Conservation (phyloP, 2,113 vertebrate genomes). For the Amazona guildingii region DNA sequence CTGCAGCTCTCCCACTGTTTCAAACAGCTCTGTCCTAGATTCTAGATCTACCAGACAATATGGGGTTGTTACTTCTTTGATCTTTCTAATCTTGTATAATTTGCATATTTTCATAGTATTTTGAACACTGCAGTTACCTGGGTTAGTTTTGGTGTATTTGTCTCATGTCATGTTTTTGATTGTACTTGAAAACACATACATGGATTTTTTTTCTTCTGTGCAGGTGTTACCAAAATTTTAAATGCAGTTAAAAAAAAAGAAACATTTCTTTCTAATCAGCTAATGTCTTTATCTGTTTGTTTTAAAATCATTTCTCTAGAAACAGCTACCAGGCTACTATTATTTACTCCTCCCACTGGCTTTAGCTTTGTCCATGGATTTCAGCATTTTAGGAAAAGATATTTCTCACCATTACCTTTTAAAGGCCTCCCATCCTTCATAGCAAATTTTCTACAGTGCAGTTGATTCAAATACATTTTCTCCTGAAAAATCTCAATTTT, state of each 20-base stretch:
- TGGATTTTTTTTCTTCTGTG: background rate
- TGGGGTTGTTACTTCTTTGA: background rate
- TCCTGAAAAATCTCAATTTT: background rate
- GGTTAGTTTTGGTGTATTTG: background rate
- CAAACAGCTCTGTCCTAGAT: background rate
- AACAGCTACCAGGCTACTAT: background rate
- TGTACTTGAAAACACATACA: background rate
- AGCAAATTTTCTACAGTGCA: background rate
- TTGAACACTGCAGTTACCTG: background rate
- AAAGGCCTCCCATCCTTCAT: background rate
- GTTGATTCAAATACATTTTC: background rate
- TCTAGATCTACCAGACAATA: background rate
- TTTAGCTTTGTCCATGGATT: background rate
- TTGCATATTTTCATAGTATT: background rate
- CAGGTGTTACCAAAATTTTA: background rate
- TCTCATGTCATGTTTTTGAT: background rate
- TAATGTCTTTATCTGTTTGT: background rate
- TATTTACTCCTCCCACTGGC: background rate
- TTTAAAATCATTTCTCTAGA: background rate
- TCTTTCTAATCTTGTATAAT: background rate
- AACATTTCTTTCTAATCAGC: background rate
- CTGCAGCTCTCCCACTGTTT: background rate
- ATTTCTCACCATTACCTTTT: background rate
- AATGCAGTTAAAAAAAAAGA: background rate
- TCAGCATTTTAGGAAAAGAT: background rate